phyloP scores from a whole-genome alignment of 2,888 invertebrate species.

The Athetis lepigone region DNA sequence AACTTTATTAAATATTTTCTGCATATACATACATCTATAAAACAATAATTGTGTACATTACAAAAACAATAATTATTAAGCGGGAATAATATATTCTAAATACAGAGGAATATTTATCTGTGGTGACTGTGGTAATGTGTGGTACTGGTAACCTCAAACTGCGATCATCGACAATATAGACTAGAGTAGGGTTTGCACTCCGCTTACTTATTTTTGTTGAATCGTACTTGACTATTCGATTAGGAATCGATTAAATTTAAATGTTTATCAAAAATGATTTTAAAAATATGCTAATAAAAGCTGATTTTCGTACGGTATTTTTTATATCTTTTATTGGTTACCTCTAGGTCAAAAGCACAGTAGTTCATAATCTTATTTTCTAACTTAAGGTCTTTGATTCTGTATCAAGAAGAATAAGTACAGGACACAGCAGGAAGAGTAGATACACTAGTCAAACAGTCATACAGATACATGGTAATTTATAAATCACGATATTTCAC shows the following conservation, averaged over 20 bases:
- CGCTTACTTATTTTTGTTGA: no score
- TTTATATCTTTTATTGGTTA: background rate
- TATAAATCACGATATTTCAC: background rate
- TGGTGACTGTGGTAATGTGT: no score
- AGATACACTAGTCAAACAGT: background rate
- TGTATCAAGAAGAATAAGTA: no score
- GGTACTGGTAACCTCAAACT: conserved; percentile 8
- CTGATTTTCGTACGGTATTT: background rate
- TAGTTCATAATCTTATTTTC: background rate
- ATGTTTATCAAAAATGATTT: background rate
- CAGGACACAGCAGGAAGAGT: background rate
- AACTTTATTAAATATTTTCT: background rate
- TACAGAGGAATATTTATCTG: no score
- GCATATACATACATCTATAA: no score
- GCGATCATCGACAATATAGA: no score
- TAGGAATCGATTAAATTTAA: background rate
- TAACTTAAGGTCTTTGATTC: background rate
- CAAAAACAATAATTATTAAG: no score
- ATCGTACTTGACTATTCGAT: background rate
- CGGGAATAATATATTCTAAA: no score
- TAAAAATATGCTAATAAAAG: background rate
- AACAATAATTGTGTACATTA: no score
- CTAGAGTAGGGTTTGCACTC: no score
- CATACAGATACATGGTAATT: conserved; percentile 21
- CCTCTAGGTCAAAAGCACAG: background rate